phyloP scores from a whole-genome alignment of 1,140 invertebrate genomes.

The Trachelipus rathkii region DNA sequence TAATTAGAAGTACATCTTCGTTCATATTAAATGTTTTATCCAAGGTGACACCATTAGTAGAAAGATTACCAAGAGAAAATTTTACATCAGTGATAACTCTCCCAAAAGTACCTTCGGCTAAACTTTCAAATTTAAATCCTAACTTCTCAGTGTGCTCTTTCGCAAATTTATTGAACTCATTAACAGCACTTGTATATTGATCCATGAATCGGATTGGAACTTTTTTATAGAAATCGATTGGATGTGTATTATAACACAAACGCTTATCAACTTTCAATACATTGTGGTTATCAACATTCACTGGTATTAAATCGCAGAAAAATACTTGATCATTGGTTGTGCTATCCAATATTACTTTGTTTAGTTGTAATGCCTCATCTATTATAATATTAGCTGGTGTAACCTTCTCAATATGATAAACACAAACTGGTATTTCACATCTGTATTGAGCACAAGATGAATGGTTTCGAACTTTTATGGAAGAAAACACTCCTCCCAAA shows the following conservation, averaged over 20 bases:
- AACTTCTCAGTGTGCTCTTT: neutral
- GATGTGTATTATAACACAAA: neutral
- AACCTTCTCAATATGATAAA: neutral
- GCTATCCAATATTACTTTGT: neutral
- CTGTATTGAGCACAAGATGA: neutral
- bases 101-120: neutral
- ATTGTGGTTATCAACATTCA: neutral
- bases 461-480: neutral
- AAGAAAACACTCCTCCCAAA: neutral
- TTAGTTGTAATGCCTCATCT: neutral
- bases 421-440: neutral
- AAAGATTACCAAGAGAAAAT: neutral
- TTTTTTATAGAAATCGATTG: neutral
- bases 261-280: neutral
- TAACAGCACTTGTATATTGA: neutral
- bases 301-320: neutral
- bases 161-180: neutral
- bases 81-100: neutral
- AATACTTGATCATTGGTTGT: constrained; percentile 7
- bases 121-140: neutral
- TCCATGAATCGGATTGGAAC: neutral
- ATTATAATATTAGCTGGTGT: neutral
- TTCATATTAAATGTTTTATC: neutral
- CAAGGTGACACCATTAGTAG: neutral
- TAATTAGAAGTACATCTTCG: neutral